Evolutionary conservation across 2,113 vertebrate species (phyloP).

Genomic region (Lagopus leucura): DNA sequence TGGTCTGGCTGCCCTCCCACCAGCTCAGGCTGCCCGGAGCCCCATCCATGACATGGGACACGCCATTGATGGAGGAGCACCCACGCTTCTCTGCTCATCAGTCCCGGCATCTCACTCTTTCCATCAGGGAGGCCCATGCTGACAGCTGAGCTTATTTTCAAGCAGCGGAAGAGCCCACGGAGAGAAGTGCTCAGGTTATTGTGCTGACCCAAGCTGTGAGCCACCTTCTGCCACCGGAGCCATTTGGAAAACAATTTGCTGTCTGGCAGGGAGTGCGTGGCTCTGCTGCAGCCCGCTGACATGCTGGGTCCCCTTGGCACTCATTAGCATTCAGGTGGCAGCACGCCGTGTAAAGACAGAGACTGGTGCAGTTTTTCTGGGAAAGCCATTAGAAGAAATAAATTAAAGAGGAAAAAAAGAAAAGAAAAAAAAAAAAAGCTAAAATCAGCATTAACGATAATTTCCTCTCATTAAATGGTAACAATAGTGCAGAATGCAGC

Average conservation of each 20-base stretch:
- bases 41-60: no score
- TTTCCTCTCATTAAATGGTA: constrained; percentile 72
- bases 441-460: constrained; percentile 51
- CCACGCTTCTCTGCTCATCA: no score
- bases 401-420: background rate
- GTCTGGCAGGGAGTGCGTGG: constrained; percentile 70
- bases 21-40: no score
- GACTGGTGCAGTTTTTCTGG: constrained; percentile 36
- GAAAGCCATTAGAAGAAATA: constrained; percentile 52
- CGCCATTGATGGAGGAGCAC: no score
- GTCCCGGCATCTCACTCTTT: background rate
- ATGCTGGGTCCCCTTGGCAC: background rate
- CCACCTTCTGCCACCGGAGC: constrained; percentile 77
- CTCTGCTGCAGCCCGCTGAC: background rate
- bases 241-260: constrained; percentile 82
- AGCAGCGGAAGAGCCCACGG: constrained; percentile 40
- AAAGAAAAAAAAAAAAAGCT: background rate
- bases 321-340: constrained; percentile 69
- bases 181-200: constrained; percentile 72
- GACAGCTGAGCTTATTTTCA: constrained; percentile 24
- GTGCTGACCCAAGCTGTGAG: constrained; percentile 68
- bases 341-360: background rate
- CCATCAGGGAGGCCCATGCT: background rate
- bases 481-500: constrained; percentile 15
- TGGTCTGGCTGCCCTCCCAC: no score